Percentiles rank a stretch among this genome's conserved stretches.
Conservation (phyloP, 2,888 invertebrate genomes). For the Philaethria dido region DNA sequence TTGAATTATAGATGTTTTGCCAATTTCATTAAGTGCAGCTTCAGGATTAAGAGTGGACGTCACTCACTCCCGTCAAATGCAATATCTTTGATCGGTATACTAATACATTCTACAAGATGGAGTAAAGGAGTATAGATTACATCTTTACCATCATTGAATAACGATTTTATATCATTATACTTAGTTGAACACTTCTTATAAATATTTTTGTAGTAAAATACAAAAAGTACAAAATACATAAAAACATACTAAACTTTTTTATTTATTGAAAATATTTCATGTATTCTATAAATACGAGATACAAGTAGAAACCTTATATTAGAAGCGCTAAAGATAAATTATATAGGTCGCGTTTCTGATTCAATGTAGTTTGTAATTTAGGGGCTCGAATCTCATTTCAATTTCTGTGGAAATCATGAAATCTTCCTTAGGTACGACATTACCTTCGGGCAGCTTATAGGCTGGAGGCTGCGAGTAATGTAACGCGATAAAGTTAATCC, state of each 20-base stretch:
- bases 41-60: not conserved
- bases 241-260: too few relatives aligned
- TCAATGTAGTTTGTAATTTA: slow-evolving; percentile 29
- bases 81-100: not conserved
- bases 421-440: slow-evolving; percentile 36
- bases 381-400: slow-evolving; percentile 32
- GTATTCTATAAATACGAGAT: not conserved
- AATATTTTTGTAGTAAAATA: too few relatives aligned
- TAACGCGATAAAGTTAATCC: slow-evolving; percentile 62
- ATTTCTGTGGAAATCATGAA: slow-evolving; percentile 36
- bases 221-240: too few relatives aligned
- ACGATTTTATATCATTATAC: too few relatives aligned
- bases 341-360: slow-evolving; percentile 16
- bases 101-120: not conserved
- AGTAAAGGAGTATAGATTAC: not conserved
- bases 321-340: not conserved
- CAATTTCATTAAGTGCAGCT: not conserved
- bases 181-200: too few relatives aligned
- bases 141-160: too few relatives aligned
- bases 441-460: slow-evolving; percentile 37
- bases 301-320: not conserved
- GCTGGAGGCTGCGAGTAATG: slow-evolving; percentile 30
- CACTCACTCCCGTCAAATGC: slow-evolving; percentile 1
- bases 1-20: not conserved
- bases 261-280: not conserved